Base-by-base conservation (phyloP, 2,888 invertebrate genomes). In the Xestia ashworthii region DNA sequence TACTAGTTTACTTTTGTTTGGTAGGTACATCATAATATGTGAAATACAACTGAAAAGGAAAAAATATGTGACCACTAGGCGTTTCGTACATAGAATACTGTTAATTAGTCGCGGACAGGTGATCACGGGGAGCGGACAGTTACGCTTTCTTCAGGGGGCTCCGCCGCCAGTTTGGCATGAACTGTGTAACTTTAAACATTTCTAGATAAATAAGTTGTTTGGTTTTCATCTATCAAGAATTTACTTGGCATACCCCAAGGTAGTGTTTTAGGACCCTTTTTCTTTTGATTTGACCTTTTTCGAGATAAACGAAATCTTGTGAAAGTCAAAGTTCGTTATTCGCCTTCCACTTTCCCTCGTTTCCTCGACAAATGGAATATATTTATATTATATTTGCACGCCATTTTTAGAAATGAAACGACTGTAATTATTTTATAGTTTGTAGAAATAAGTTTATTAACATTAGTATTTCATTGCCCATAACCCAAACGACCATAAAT, bases 401-500 rank as follows among this genome's bases (percentile, higher is more conserved):
- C 32, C 3, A 38, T 38, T n/a, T 65, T 44, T n/a, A 65, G 14
- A 44, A 80, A 74, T 68, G 48, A 81, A 69, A 81, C 76, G 3
- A 69, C 38, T 22, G 5, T 14, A n/a, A 6, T 32, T 32, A n/a
- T n/a, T n/a, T n/a, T n/a, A 22, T 50, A 64, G 46, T 38, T 65
- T 73, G 73, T 76, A 66, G 62, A 71, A 71, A 78, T 46, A 79
- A 32, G 78, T 88, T 71, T 80, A 82, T 81, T 84, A 80, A 32
- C 46, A 82, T 77, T 48, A n/a, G 14, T 65, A 65, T 44, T 65
- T 77, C 78, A 85, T 87, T 82, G 55, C 50, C 78, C 81, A 76
- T 69, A 82, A 41, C 80, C 80, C 74, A 73, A 72, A 38, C 48
- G 58, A 74, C 16, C 50, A 32, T 46, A 19, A 76, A 81, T 82